Conservation (phyloP, 2,888 invertebrate genomes). For the Druceiella hillmani region DNA sequence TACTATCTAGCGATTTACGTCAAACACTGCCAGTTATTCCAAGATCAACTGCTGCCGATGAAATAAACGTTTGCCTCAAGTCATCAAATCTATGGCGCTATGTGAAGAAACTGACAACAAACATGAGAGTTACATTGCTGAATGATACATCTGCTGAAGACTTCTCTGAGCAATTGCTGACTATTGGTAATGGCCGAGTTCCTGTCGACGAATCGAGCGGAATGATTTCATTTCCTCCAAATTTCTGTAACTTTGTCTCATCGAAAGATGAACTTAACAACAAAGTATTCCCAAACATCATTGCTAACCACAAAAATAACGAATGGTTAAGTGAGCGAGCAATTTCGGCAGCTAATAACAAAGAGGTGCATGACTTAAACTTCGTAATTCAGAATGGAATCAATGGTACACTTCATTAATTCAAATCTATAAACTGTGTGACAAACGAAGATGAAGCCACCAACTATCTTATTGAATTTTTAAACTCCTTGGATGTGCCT, state of each 20-base stretch:
- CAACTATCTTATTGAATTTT: too few species aligned
- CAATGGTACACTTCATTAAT: constrained; percentile 10
- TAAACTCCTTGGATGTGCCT: too few species aligned
- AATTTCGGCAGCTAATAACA: constrained; percentile 27
- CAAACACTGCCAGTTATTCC: background rate
- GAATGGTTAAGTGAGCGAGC: constrained; percentile 27
- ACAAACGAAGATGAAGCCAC: constrained; percentile 17
- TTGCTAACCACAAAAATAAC: constrained; percentile 23
- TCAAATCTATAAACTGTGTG: constrained; percentile 16
- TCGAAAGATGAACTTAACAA: constrained; percentile 24
- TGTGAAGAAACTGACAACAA: constrained; percentile 6
- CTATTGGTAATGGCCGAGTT: too few species aligned
- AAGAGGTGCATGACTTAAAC: constrained; percentile 21
- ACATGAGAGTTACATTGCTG: constrained; percentile 14
- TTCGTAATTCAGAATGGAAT: constrained; percentile 15
- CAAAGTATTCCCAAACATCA: constrained; percentile 24
- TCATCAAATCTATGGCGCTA: constrained; percentile 6
- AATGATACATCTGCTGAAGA: too few species aligned
- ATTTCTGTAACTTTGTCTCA: too few species aligned
- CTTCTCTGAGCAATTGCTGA: too few species aligned
- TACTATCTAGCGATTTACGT: constrained; percentile 1
- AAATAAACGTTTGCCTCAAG: constrained; percentile 2
- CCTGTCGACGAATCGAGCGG: too few species aligned
- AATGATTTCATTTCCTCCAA: too few species aligned
- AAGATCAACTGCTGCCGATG: background rate